Percentiles rank a stretch among this genome's conserved stretches.
Evolutionary conservation across 64 coral and sea anemone genomes (phyloP).

Genomic region (Actinia equina): DNA sequence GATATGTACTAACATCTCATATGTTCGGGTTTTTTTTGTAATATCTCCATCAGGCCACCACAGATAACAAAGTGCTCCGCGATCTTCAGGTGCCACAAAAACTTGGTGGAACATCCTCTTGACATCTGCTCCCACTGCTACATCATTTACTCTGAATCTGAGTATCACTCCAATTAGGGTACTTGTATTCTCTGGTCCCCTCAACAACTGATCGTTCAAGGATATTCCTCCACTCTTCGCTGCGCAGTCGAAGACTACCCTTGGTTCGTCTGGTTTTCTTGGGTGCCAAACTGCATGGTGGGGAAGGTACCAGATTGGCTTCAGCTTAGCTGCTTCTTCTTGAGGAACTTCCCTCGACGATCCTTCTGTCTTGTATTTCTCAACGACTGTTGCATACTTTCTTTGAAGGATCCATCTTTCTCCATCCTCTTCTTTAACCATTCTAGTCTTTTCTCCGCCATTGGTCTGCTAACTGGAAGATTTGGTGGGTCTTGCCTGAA

Average conservation of each 20-base stretch:
- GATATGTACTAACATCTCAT: constrained; percentile 52
- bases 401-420: constrained; percentile 46
- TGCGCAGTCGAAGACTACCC: constrained; percentile 50
- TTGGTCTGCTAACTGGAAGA: constrained; percentile 58
- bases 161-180: constrained; percentile 42
- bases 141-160: constrained; percentile 26
- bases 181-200: constrained; percentile 48
- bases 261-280: constrained; percentile 46
- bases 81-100: constrained; percentile 32
- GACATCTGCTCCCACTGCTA: constrained; percentile 36
- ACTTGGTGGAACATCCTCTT: constrained; percentile 57
- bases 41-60: constrained; percentile 38
- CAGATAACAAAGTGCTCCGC: constrained; percentile 38
- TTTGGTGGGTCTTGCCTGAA: constrained; percentile 48
- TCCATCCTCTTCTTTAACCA: constrained; percentile 45
- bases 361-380: constrained; percentile 64
- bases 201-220: constrained; percentile 23
- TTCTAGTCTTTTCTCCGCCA: constrained; percentile 44
- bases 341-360: constrained; percentile 38
- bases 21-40: constrained; percentile 12
- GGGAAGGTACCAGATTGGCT: constrained; percentile 45
- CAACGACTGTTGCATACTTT: constrained; percentile 33
- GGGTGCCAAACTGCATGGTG: constrained; percentile 58
- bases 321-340: constrained; percentile 40
- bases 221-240: constrained; percentile 30